phyloP scores from a whole-genome alignment of 1,140 invertebrate species.

The Diachasma alloeum region DNA sequence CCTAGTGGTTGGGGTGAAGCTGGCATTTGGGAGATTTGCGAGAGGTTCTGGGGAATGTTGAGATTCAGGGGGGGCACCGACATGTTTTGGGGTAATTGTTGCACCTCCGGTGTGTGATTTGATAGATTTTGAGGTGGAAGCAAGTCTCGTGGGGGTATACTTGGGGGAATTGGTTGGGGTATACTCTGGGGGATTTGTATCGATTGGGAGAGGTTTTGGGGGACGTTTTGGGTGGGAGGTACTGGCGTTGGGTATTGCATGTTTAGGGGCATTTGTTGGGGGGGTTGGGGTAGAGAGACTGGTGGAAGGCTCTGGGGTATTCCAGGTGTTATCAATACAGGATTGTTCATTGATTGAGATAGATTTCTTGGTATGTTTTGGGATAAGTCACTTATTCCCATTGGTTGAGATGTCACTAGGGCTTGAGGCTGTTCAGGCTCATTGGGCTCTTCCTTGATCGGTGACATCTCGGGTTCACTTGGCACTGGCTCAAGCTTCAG shows the following conservation, averaged over 20 bases:
- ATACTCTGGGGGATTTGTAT: conserved; percentile 41
- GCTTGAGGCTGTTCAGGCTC: conserved; percentile 24
- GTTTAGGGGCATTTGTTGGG: conserved; percentile 50
- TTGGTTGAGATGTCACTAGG: conserved; percentile 11
- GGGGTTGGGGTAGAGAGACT: conserved; percentile 2
- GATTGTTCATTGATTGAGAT: conserved; percentile 50
- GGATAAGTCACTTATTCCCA: conserved; percentile 45
- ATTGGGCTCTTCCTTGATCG: conserved; percentile 28
- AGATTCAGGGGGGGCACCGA: conserved; percentile 53
- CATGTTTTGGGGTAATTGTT: conserved; percentile 42
- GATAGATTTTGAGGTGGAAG: conserved; percentile 45
- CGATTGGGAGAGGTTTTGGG: conserved; percentile 56
- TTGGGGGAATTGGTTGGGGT: conserved; percentile 35
- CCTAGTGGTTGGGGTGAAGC: conserved; percentile 56
- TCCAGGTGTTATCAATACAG: conserved; percentile 31
- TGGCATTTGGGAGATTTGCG: conserved; percentile 52
- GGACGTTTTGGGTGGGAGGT: conserved; percentile 53
- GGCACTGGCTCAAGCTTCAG: conserved; percentile 57
- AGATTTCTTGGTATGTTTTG: conserved; percentile 54
- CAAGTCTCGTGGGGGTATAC: conserved; percentile 34
- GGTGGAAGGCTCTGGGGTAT: background rate
- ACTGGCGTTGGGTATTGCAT: conserved; percentile 57
- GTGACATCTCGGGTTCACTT: conserved; percentile 51
- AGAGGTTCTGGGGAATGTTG: conserved; percentile 56
- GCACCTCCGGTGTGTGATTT: conserved; percentile 45